Conservation (phyloP, 1,140 invertebrate genomes). For the Papilio machaon region DNA sequence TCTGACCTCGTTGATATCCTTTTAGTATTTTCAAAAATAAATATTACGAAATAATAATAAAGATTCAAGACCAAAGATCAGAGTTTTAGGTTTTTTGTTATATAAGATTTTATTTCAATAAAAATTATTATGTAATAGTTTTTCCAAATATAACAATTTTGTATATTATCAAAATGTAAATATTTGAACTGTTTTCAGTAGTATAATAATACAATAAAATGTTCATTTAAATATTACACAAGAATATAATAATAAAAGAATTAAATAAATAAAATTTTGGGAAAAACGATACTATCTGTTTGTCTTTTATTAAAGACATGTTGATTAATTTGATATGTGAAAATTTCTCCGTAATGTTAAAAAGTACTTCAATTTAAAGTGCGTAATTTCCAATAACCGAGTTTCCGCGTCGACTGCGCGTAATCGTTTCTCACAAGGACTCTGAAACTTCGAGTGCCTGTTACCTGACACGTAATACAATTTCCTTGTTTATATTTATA, state of each 20-base stretch:
- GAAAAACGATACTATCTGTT: background rate
- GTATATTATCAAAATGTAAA: no score
- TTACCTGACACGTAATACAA: conserved; percentile 26
- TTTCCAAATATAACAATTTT: no score
- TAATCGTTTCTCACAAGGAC: conserved; percentile 34
- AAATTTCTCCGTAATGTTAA: conserved; percentile 1
- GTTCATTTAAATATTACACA: no score
- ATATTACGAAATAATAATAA: background rate
- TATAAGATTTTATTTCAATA: no score
- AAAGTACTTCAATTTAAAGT: background rate
- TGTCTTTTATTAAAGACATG: background rate
- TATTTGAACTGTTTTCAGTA: no score
- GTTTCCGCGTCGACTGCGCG: conserved; percentile 7
- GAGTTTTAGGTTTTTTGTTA: background rate
- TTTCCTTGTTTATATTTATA: conserved; percentile 23
- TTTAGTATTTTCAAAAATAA: background rate
- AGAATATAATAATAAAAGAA: no score
- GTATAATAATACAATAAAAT: no score
- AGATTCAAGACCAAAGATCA: background rate
- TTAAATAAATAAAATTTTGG: no score
- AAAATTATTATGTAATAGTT: no score
- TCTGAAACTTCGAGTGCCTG: conserved; percentile 12
- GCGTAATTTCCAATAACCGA: conserved; percentile 12
- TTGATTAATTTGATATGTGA: background rate
- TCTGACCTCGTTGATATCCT: background rate